Conservation (phyloP, 1,140 invertebrate species). For the Dreissena polymorpha region DNA sequence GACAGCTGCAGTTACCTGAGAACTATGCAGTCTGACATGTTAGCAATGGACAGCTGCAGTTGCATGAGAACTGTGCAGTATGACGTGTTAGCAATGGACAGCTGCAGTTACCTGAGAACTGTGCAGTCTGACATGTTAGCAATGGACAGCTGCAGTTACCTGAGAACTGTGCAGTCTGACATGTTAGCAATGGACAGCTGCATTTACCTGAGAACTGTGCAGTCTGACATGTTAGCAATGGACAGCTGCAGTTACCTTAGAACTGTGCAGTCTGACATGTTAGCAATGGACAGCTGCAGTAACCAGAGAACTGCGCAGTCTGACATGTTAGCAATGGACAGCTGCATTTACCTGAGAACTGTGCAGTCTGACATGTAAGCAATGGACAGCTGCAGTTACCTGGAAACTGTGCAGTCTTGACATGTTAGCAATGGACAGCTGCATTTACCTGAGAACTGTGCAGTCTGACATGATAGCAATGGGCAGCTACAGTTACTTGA, state of each 20-base stretch:
- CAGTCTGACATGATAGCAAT: constrained; percentile 32
- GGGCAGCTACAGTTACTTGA: constrained; percentile 56
- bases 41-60: constrained; percentile 52
- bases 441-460: constrained; percentile 36
- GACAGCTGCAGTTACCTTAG: constrained; percentile 57
- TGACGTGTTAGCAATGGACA: constrained; percentile 36
- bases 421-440: constrained; percentile 42
- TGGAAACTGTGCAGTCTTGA: constrained; percentile 34
- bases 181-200: constrained; percentile 44
- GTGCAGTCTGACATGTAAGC: constrained; percentile 37
- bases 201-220: constrained; percentile 38
- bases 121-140: constrained; percentile 38
- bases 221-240: constrained; percentile 29
- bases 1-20: constrained; percentile 57
- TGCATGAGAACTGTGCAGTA: constrained; percentile 40
- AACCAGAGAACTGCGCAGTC: constrained; percentile 42
- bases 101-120: constrained; percentile 49
- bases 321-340: constrained; percentile 38
- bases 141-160: constrained; percentile 55
- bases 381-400: constrained; percentile 55
- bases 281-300: constrained; percentile 52
- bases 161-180: constrained; percentile 34
- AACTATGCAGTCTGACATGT: constrained; percentile 34
- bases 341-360: constrained; percentile 39
- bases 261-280: constrained; percentile 35